A percentile compares a stretch with the other conserved stretches of the same genome.
Conservation (phyloP, 2,888 invertebrate genomes). For the Ditylenchus weischeri region DNA sequence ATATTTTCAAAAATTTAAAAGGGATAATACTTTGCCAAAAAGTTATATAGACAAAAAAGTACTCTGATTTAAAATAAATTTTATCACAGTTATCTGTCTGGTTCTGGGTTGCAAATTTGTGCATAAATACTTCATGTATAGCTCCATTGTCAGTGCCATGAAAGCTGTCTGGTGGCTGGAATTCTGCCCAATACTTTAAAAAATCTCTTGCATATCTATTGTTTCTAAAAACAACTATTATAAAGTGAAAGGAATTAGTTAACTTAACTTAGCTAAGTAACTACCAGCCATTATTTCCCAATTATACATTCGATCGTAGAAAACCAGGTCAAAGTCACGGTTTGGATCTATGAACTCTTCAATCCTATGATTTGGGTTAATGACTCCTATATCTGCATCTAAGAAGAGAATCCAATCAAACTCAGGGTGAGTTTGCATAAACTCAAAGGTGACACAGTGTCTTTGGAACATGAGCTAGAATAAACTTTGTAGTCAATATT, state of each 20-base stretch:
- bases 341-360: constrained; percentile 43
- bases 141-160: constrained; percentile 47
- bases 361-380: constrained; percentile 37
- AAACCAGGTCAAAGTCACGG: constrained; percentile 38
- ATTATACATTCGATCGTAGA: constrained; percentile 55
- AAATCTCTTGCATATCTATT: no score
- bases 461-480: constrained; percentile 51
- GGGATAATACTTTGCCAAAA: no score
- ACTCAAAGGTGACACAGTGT: constrained; percentile 43
- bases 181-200: no score
- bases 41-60: no score
- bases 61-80: background rate
- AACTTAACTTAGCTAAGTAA: constrained; percentile 33
- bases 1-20: no score
- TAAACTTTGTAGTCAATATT: no score
- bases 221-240: no score
- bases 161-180: constrained; percentile 19
- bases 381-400: constrained; percentile 33
- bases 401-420: constrained; percentile 40
- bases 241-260: no score
- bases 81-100: background rate
- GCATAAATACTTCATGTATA: constrained; percentile 37
- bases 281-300: constrained; percentile 55
- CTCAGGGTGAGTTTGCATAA: constrained; percentile 23
- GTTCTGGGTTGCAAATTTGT: background rate